Conservation (phyloP, 2,797 vertebrate genomes). For the Avahi laniger region DNA sequence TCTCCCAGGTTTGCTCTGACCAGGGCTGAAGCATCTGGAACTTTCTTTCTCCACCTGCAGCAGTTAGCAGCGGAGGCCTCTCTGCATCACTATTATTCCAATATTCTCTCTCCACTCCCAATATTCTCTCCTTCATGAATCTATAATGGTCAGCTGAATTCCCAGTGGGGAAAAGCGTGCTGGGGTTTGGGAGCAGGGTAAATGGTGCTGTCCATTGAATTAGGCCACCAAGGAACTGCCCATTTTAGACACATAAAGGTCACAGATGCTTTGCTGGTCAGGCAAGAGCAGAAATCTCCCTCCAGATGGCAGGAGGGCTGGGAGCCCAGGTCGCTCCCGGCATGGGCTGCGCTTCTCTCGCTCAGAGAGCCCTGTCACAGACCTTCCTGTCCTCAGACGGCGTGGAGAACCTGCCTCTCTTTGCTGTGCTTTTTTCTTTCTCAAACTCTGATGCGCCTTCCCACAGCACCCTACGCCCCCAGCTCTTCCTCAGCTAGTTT, state of each 20-base stretch:
- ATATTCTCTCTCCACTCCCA: background rate
- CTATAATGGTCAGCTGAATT: background rate
- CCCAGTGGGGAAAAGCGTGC: background rate
- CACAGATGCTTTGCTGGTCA: background rate
- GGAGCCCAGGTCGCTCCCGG: background rate
- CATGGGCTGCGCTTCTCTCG: background rate
- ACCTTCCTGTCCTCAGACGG: background rate
- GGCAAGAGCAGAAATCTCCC: background rate
- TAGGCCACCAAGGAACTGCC: background rate
- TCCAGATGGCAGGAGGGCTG: background rate
- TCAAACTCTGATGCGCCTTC: background rate
- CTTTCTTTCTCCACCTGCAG: background rate
- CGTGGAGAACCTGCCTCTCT: background rate
- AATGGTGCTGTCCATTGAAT: background rate
- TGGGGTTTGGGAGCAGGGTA: background rate
- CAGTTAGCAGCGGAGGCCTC: background rate
- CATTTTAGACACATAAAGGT: background rate
- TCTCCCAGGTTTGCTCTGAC: background rate
- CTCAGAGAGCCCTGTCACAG: background rate
- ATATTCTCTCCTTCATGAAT: background rate
- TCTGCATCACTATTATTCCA: fast-evolving
- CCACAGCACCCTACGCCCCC: background rate
- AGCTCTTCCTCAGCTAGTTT: background rate
- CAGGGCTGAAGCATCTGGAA: no score
- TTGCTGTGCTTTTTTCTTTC: background rate